Evolutionary conservation across 2,113 vertebrate genomes (phyloP), one percentile per base, ranked within the genome.

Genomic region (Myiopsitta monachus): DNA sequence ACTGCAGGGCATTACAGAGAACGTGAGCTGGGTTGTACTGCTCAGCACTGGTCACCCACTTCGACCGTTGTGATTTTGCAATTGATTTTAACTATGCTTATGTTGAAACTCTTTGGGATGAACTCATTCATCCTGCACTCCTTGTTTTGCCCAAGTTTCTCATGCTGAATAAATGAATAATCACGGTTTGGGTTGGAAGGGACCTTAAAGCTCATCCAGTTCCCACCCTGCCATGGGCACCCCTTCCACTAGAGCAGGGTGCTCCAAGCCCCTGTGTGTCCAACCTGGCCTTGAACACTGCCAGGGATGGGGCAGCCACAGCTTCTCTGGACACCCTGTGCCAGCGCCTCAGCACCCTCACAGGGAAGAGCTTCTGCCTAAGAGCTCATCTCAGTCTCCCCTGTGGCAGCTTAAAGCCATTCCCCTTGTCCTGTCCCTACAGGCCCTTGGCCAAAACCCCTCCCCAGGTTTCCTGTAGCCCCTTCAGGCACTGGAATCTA

Each of bases 81-180:
- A 75, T 66, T 41, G 54, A 80, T 91, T 96, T 93, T 30, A 91
- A 77, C 88, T 69, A 19, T 3, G 44, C 69, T 92, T 30, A 14
- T n/a, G 46, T 8, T 22, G 23, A 88, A 92, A 44, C 39, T 72
- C 92, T 52, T 69, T 26, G 86, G 39, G 68, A 88, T 91, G 68
- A 90, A 95, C 64, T 52, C 3, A 57, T 79, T 74, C 80, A 30
- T 77, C 75, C 41, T 83, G 80, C 8, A 5, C 38, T 72, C 33
- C 33, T 41, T 69, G 61, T 91, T 92, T 68, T 55, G 57, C 39
- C 28, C 1, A 81, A 90, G 80, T 78, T 94, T 89, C 57, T 54
- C 52, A 9, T 13, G 66, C 69, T 82, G 95, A 94, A 91, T 63
- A 84, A 91, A 94, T 79, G 83, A 87, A 75, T 75, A 77, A 76